Conservation (phyloP, 2,888 invertebrate genomes). For the Aphodius granarius region DNA sequence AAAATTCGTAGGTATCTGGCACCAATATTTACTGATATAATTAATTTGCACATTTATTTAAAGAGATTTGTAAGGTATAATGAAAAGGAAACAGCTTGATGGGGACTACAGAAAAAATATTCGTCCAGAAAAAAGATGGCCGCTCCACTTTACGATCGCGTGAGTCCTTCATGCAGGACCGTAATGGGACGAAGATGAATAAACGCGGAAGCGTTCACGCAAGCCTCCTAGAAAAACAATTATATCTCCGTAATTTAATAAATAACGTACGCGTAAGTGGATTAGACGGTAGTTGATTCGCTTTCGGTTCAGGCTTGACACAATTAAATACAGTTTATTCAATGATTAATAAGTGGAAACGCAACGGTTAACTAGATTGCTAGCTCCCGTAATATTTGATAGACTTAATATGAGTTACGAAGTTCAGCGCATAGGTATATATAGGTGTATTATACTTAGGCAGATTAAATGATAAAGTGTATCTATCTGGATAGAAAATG, state of each 20-base stretch:
- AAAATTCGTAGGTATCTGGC: no score
- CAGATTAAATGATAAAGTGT: not conserved
- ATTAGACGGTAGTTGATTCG: not conserved
- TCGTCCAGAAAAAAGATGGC: not conserved
- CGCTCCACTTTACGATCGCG: not conserved
- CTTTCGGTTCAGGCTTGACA: not conserved
- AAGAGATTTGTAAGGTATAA: no score
- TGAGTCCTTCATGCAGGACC: not conserved
- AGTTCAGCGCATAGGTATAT: not conserved
- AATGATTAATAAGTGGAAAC: not conserved
- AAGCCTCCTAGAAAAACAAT: not conserved
- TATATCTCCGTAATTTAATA: not conserved
- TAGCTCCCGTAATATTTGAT: not conserved
- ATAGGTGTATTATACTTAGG: not conserved
- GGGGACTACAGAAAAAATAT: no score
- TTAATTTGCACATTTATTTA: no score
- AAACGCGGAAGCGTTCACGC: not conserved
- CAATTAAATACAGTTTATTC: not conserved
- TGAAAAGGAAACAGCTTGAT: no score
- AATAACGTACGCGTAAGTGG: constrained; percentile 4
- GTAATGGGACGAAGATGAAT: not conserved
- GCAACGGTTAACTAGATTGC: not conserved
- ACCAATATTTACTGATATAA: no score
- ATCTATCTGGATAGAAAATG: not conserved
- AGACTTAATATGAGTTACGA: not conserved